Conservation (phyloP, 1,140 invertebrate species). For the Drosophila punjabiensis region DNA sequence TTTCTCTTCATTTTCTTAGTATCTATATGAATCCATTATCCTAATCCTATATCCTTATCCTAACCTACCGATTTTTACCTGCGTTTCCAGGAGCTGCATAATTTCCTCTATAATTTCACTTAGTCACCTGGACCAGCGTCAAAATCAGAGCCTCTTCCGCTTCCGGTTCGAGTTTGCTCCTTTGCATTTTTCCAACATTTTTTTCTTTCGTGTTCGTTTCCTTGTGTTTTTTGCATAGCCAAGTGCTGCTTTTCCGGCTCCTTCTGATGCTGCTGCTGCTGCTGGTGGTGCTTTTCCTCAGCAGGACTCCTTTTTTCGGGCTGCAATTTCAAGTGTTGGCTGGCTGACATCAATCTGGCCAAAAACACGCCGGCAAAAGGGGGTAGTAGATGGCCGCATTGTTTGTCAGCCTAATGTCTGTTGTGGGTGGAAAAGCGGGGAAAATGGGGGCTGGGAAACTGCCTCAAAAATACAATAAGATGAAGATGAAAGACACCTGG, state of each 20-base stretch:
- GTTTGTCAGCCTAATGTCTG: conserved; percentile 82
- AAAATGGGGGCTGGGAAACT: conserved; percentile 7
- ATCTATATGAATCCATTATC: too few species aligned
- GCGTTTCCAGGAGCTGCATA: conserved; percentile 16
- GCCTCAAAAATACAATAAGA: conserved; percentile 76
- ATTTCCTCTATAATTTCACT: conserved; percentile 49
- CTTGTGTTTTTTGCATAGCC: conserved; percentile 33
- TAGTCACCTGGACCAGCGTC: conserved; percentile 37
- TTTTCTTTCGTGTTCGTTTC: not conserved
- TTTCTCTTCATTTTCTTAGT: too few species aligned
- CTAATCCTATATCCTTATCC: not conserved
- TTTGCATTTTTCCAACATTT: conserved; percentile 15
- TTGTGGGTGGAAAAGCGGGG: conserved; percentile 29
- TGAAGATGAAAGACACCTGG: conserved; percentile 80
- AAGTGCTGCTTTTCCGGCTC: conserved; percentile 35
- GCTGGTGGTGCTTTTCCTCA: not conserved
- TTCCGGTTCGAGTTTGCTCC: conserved; percentile 39
- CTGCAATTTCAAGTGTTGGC: conserved; percentile 76
- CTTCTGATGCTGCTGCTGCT: conserved; percentile 19
- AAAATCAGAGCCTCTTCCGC: conserved; percentile 44
- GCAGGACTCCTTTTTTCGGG: conserved; percentile 19
- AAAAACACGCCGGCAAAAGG: conserved; percentile 50
- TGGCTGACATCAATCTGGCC: conserved; percentile 74
- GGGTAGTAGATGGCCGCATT: conserved; percentile 56
- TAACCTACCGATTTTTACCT: not conserved